phyloP scores from a whole-genome alignment of 2,888 invertebrate species.

The Agonopterix heracliana region DNA sequence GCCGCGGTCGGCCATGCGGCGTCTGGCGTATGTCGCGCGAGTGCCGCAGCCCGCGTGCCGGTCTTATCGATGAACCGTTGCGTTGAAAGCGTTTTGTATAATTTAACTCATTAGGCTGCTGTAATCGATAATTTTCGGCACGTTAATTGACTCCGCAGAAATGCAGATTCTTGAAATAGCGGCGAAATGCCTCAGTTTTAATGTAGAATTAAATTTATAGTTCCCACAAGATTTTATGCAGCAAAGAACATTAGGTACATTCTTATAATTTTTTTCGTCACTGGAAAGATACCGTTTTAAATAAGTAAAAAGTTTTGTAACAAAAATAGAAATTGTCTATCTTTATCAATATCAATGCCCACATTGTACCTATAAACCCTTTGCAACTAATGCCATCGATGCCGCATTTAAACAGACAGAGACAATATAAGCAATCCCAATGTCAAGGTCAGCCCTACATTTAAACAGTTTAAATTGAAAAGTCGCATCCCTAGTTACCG shows the following conservation, averaged over 20 bases:
- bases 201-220: too few species aligned
- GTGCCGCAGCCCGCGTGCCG: conserved; percentile 29
- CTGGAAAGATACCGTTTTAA: too few species aligned
- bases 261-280: too few species aligned
- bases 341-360: too few species aligned
- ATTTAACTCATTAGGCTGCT: neutral
- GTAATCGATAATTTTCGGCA: neutral
- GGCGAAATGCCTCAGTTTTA: too few species aligned
- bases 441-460: neutral
- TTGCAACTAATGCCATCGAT: too few species aligned
- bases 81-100: conserved; percentile 1
- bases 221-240: too few species aligned
- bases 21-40: conserved; percentile 43
- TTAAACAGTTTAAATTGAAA: neutral
- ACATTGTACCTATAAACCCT: too few species aligned
- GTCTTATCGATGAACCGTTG: conserved; percentile 32
- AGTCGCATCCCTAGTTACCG: conserved; percentile 16
- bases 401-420: too few species aligned
- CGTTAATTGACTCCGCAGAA: neutral
- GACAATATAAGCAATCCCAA: neutral
- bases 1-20: conserved; percentile 72
- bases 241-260: too few species aligned
- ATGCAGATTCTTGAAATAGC: neutral
- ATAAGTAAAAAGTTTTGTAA: too few species aligned
- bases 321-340: too few species aligned